Conservation (phyloP, 2,797 vertebrate species). For the Acanthiza pusilla region DNA sequence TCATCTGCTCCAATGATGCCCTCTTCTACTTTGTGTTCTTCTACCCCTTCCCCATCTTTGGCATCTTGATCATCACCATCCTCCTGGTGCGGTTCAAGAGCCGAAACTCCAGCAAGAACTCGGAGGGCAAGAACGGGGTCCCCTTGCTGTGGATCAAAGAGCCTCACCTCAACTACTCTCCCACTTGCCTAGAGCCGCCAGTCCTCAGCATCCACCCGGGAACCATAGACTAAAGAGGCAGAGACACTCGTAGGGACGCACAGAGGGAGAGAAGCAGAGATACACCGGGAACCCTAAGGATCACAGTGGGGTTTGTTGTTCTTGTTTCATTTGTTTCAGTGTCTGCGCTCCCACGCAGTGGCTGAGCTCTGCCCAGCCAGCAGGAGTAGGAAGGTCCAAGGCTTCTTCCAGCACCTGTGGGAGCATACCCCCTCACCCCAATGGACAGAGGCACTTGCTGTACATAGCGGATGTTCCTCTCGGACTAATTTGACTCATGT, state of each 20-base stretch:
- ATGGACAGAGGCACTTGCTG: neutral
- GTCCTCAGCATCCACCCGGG: conserved; percentile 96
- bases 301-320: conserved; percentile 26
- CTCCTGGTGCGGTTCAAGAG: conserved; percentile 92
- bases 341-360: neutral
- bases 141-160: conserved; percentile 98
- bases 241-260: neutral
- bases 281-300: neutral
- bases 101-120: conserved; percentile 90
- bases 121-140: conserved; percentile 95
- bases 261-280: neutral
- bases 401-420: neutral
- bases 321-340: conserved; percentile 43
- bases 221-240: conserved; percentile 87
- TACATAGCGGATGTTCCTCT: conserved; percentile 42
- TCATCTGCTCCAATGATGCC: conserved; percentile 92
- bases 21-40: conserved; percentile 99
- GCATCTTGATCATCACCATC: conserved; percentile 92
- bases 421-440: neutral
- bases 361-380: neutral
- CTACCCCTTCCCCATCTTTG: conserved; percentile 97
- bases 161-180: conserved; percentile 97
- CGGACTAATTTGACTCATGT: neutral
- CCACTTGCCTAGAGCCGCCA: conserved; percentile 96
- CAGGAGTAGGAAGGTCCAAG: neutral